Evolutionary conservation across 2,113 vertebrate genomes (phyloP).

Genomic region (Dasyornis broadbenti): DNA sequence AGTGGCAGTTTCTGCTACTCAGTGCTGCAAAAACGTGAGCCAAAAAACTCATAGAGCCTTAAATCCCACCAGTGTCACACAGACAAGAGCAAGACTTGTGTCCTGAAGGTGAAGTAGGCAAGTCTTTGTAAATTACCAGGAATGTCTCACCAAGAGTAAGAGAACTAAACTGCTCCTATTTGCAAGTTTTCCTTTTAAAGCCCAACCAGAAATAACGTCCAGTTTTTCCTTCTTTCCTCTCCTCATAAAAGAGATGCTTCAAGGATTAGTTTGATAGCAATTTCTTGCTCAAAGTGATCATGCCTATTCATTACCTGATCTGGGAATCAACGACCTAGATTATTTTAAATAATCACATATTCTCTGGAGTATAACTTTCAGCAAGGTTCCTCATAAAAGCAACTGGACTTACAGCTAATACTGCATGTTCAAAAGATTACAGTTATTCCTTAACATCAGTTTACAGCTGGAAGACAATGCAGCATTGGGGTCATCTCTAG

Average conservation of each 20-base stretch:
- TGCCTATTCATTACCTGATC: not conserved
- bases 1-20: not conserved
- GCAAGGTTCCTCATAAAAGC: not conserved
- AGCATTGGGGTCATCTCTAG: not conserved
- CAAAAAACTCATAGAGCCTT: not conserved
- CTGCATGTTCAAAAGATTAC: not conserved
- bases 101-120: not conserved
- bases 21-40: not conserved
- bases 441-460: not conserved
- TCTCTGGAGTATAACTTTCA: not conserved
- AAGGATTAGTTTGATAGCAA: not conserved
- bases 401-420: not conserved
- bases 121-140: not conserved
- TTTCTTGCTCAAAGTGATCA: not conserved
- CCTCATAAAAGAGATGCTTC: not conserved
- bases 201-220: accelerated
- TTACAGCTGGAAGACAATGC: not conserved
- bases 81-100: not conserved
- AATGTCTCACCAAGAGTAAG: not conserved
- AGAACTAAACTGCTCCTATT: not conserved
- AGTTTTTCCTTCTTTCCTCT: not conserved
- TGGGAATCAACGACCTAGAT: accelerated
- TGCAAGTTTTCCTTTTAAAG: not conserved
- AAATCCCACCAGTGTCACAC: not conserved
- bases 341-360: not conserved